Percentiles rank a stretch among this genome's conserved stretches.
Evolutionary conservation across 2,113 vertebrate species (phyloP).

Genomic region (Origma solitaria): DNA sequence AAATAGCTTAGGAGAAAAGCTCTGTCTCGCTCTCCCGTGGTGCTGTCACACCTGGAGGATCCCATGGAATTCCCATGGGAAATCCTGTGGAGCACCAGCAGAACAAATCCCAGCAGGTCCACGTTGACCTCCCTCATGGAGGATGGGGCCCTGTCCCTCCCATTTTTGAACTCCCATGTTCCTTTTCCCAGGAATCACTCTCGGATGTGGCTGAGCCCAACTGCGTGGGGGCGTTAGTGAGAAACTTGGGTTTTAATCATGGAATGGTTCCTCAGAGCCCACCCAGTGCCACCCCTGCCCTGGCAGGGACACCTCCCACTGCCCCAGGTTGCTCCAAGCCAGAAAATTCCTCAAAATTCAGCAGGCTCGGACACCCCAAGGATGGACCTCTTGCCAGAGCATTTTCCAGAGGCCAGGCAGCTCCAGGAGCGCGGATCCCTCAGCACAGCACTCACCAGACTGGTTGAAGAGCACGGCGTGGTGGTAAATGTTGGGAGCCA

Average conservation of each 20-base stretch:
- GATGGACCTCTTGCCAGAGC: background rate
- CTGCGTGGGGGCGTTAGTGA: background rate
- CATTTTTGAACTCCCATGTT: background rate
- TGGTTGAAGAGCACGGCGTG: constrained; percentile 86
- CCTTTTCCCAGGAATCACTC: background rate
- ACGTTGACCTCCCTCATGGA: fast-evolving
- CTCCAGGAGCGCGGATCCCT: fast-evolving
- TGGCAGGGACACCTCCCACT: background rate
- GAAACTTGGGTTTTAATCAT: fast-evolving
- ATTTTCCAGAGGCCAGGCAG: background rate
- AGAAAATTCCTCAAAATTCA: background rate
- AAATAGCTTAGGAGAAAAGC: background rate
- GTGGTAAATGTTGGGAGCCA: constrained; percentile 88
- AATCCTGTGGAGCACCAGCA: background rate
- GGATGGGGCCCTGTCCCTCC: background rate
- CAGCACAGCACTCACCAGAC: constrained; percentile 80
- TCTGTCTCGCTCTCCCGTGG: background rate
- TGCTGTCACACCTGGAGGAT: background rate
- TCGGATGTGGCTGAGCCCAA: background rate
- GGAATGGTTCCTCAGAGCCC: background rate
- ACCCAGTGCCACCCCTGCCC: background rate
- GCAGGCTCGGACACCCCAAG: background rate
- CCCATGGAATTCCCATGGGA: fast-evolving
- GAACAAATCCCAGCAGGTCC: background rate
- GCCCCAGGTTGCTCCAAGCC: fast-evolving